phyloP scores from a whole-genome alignment of 2,888 invertebrate species.

The Sphinx pinastri region DNA sequence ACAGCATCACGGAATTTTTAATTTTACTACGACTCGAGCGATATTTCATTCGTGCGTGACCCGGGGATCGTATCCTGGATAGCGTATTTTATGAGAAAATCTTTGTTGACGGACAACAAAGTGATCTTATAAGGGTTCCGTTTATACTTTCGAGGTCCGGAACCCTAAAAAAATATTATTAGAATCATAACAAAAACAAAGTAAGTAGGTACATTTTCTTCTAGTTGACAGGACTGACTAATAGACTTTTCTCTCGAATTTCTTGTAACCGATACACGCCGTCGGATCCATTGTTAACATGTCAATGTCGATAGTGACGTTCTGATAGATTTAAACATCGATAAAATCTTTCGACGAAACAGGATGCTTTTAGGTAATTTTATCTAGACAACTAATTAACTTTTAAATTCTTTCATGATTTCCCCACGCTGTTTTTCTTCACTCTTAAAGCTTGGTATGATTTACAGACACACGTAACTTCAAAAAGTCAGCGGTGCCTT shows the following conservation, averaged over 20 bases:
- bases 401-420: too few relatives aligned
- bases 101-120: not conserved
- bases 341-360: not conserved
- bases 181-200: not conserved
- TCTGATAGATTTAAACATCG: not conserved
- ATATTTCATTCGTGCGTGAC: not conserved
- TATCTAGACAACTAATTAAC: too few relatives aligned
- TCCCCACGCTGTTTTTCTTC: too few relatives aligned
- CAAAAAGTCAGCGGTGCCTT: too few relatives aligned
- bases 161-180: too few relatives aligned
- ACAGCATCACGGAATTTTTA: conserved; percentile 19
- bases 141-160: too few relatives aligned
- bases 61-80: not conserved
- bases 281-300: not conserved
- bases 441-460: too few relatives aligned
- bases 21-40: conserved; percentile 9
- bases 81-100: not conserved
- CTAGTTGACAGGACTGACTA: conserved; percentile 24
- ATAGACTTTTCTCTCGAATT: conserved; percentile 17
- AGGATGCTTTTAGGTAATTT: too few relatives aligned
- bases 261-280: conserved; percentile 24
- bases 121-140: too few relatives aligned
- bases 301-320: conserved; percentile 7
- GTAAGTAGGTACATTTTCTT: not conserved
- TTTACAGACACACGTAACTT: too few relatives aligned